These are phyloP conservation scores for Drosophila anomalata DNA, from an alignment of 2,888 invertebrate genomes.

Conservation along the genomic window DNA sequence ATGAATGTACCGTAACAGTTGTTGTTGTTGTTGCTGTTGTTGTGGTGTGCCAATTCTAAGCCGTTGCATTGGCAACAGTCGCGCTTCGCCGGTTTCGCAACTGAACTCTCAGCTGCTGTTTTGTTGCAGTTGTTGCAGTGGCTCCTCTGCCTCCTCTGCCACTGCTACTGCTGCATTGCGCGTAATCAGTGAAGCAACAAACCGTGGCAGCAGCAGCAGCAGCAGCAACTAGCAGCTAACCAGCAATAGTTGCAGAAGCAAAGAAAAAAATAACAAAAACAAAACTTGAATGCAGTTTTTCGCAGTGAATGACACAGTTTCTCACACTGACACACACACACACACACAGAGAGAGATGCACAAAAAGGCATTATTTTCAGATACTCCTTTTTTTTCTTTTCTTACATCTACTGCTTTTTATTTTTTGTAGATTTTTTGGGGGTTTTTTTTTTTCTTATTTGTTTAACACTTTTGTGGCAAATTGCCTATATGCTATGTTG, in stretches of 20 bases:
- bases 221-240: constrained; percentile 41
- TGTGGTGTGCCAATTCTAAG: constrained; percentile 77
- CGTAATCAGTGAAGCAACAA: constrained; percentile 80
- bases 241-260: constrained; percentile 48
- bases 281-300: constrained; percentile 72
- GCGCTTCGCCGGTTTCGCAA: constrained; percentile 79
- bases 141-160: constrained; percentile 26
- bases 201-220: constrained; percentile 72
- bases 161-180: constrained; percentile 69
- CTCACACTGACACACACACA: constrained; percentile 49
- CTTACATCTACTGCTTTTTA: constrained; percentile 55
- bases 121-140: constrained; percentile 11
- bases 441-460: constrained; percentile 13
- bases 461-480: background rate
- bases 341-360: constrained; percentile 15
- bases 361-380: background rate
- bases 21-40: constrained; percentile 49
- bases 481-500: constrained; percentile 6
- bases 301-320: constrained; percentile 75
- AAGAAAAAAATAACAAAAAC: constrained; percentile 7
- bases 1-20: constrained; percentile 65
- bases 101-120: constrained; percentile 45
- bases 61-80: constrained; percentile 78
- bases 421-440: background rate
- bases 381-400: constrained; percentile 49